Conservation (phyloP, 1,140 invertebrate species). For the Wasmannia auropunctata region DNA sequence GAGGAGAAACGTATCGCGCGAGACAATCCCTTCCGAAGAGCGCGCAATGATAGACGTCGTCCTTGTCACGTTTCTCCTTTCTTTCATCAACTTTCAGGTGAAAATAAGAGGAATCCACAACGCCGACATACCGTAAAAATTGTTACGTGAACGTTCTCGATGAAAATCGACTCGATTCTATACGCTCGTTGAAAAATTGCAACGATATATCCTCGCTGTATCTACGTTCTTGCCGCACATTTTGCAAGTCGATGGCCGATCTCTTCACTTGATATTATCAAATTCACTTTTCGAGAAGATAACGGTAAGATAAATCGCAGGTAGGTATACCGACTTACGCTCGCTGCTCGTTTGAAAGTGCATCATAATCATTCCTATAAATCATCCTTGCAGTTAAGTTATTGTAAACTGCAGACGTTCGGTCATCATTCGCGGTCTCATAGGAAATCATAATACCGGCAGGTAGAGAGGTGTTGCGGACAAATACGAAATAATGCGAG, state of each 20-base stretch:
- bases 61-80: background rate
- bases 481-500: constrained; percentile 26
- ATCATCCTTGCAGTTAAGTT: constrained; percentile 19
- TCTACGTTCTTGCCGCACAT: background rate
- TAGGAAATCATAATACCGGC: constrained; percentile 39
- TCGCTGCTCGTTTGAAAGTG: background rate
- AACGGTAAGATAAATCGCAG: background rate
- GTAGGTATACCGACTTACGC: background rate
- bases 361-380: constrained; percentile 16
- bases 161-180: constrained; percentile 3
- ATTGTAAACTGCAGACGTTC: constrained; percentile 29
- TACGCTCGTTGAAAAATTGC: background rate
- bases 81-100: background rate
- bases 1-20: background rate
- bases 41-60: background rate
- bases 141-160: background rate
- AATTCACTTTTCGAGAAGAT: background rate
- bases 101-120: background rate
- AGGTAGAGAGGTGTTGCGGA: background rate
- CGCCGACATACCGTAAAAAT: background rate
- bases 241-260: background rate
- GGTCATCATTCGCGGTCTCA: constrained; percentile 20
- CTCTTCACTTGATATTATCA: background rate
- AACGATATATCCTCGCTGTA: background rate
- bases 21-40: constrained; percentile 17